phyloP scores from a whole-genome alignment of 2,113 vertebrate species.

The Rhinichthys klamathensis region DNA sequence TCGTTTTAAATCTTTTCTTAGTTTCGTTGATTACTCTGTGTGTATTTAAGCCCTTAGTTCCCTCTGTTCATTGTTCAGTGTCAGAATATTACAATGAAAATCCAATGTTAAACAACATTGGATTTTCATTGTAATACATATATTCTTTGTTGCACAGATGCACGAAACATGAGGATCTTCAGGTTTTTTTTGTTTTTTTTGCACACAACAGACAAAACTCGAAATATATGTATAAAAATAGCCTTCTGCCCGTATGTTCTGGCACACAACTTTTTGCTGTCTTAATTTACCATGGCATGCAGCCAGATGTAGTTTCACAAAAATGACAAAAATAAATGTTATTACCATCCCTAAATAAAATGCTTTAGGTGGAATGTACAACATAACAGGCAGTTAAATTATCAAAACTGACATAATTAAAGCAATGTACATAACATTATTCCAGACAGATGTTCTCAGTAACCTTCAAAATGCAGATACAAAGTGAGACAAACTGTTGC shows the following conservation, averaged over 20 bases:
- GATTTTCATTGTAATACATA: neutral
- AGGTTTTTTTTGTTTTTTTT: neutral
- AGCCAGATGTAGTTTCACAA: neutral
- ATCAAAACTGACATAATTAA: neutral
- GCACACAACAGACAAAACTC: neutral
- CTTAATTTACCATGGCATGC: conserved; percentile 5
- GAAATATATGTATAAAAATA: neutral
- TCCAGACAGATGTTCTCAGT: conserved; percentile 21
- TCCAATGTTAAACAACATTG: no score
- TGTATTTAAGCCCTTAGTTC: no score
- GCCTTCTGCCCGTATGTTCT: neutral
- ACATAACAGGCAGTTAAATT: neutral
- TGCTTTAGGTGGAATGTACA: neutral
- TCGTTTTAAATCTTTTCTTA: no score
- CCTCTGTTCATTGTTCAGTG: no score
- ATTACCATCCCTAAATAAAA: neutral
- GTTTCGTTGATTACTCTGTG: no score
- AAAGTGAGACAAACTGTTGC: neutral
- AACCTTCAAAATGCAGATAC: neutral
- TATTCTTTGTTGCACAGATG: neutral
- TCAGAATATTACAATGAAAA: no score
- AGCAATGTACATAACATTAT: neutral
- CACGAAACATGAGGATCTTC: neutral
- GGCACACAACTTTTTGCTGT: neutral
- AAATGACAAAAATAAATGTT: neutral